Evolutionary conservation across 2,797 vertebrate species (phyloP), one percentile per base, ranked within the genome.

Genomic region (Dicrostonyx torquatus): DNA sequence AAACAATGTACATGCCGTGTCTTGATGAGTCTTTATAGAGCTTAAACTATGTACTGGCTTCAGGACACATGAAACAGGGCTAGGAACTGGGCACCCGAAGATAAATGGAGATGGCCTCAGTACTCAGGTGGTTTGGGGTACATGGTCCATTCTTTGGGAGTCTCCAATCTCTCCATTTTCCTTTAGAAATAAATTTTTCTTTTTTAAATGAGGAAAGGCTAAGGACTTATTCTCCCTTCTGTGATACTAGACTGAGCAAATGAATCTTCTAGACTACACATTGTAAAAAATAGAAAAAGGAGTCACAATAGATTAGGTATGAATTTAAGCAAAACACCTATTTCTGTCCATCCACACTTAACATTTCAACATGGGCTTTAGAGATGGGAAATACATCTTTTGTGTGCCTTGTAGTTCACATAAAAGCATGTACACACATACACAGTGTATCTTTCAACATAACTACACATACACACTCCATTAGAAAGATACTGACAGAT

Each of bases 401-500:
- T 0, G 75, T 96, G 87, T 94, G 86, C 66, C 90, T 95, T 79
- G 34, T 72, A 86, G 82, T 95, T 97, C 91, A 97, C 96, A 95
- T 66, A 88, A 93, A 76, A 96, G 89, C 91, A 96, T 86, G 89
- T 94, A 94, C 50, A 96, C 92, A 96, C 91, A 93, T 89, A 97
- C 94, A 97, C 91, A 95, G 40, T 83, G 68, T 95, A 93, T 92
- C 91, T 97, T 97, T 96, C 95, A 97, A 97, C 90, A 87, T 85
- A 96, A 82, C 94, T 97, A 91, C 95, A 97, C 91, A 95, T 90
- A 96, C 82, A 95, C 77, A 96, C 94, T 87, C 94, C 93, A 96
- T 97, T 97, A 84, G 96, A 96, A 96, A 97, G 96, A 97, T 97
- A 96, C 83, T 95, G 95, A 97, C 95, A 97, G 96, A 96, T 95